Evolutionary conservation across 1,140 invertebrate species (phyloP).

Genomic region (Bombus waltoni): DNA sequence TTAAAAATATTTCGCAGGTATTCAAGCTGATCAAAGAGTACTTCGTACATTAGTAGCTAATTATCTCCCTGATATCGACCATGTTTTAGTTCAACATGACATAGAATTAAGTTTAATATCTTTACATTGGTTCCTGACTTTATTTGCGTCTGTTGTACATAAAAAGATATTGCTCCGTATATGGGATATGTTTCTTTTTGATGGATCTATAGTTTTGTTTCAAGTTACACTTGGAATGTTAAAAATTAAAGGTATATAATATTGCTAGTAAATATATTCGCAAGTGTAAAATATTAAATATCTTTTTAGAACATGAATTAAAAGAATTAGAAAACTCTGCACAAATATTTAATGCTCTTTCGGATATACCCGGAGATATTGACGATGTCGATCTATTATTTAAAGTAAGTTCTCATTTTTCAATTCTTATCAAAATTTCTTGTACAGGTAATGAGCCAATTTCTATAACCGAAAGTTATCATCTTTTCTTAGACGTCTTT

Average conservation of each 20-base stretch:
- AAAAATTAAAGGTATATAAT: conserved; percentile 91
- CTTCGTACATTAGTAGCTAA: conserved; percentile 94
- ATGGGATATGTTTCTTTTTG: conserved; percentile 98
- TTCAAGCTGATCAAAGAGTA: conserved; percentile 97
- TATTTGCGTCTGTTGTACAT: conserved; percentile 99
- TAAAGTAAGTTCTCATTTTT: conserved; percentile 82
- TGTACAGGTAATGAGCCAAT: background rate
- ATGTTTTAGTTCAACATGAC: conserved; percentile 95
- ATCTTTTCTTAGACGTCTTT: conserved; percentile 81
- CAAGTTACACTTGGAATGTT: conserved; percentile 97
- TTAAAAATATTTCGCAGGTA: conserved; percentile 81
- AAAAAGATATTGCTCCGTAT: conserved; percentile 97
- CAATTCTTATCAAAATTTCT: conserved; percentile 73
- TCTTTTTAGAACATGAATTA: conserved; percentile 88
- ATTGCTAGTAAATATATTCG: conserved; percentile 4
- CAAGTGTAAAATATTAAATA: conserved; percentile 24
- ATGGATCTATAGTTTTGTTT: conserved; percentile 98
- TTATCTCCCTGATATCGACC: conserved; percentile 95
- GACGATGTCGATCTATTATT: conserved; percentile 93
- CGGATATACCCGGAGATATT: conserved; percentile 96
- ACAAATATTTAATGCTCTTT: conserved; percentile 98
- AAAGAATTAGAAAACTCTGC: conserved; percentile 94
- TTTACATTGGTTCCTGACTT: conserved; percentile 98
- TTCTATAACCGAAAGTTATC: background rate
- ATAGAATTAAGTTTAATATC: conserved; percentile 98